phyloP scores from a whole-genome alignment of 2,797 vertebrate species.

The Clarias pachynema region DNA sequence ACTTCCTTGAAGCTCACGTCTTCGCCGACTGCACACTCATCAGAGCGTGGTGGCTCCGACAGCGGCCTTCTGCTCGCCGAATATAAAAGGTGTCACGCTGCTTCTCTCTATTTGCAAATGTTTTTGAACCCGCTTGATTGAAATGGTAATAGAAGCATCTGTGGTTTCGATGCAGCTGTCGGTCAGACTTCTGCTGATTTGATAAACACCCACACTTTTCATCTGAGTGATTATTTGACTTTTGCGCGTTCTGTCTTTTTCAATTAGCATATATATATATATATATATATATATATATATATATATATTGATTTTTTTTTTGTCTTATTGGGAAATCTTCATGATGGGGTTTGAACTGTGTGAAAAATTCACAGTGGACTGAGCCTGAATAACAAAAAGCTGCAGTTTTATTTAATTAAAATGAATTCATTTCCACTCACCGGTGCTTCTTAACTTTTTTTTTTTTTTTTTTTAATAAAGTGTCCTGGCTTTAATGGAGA shows the following conservation, averaged over 20 bases:
- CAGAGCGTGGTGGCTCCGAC: constrained; percentile 2
- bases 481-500: background rate
- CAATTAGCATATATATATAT: background rate
- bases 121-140: constrained; percentile 31
- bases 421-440: background rate
- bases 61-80: constrained; percentile 16
- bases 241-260: constrained; percentile 10
- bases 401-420: background rate
- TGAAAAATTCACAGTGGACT: background rate
- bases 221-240: constrained; percentile 32
- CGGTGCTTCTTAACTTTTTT: background rate
- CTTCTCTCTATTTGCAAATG: constrained; percentile 35
- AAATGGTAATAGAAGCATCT: constrained; percentile 43
- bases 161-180: constrained; percentile 21
- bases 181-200: constrained; percentile 30
- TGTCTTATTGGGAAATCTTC: background rate
- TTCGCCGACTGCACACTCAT: constrained; percentile 5
- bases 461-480: background rate
- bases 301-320: background rate
- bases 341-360: too few species aligned
- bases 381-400: background rate
- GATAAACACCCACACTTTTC: constrained; percentile 43
- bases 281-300: too few species aligned
- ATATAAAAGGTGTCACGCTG: constrained; percentile 27
- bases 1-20: constrained; percentile 11